A percentile compares a stretch with the other conserved stretches of the same genome.
Conservation (phyloP, 30 jellyfish, hydroid and myxozoan genomes). For the Hydra vulgaris region DNA sequence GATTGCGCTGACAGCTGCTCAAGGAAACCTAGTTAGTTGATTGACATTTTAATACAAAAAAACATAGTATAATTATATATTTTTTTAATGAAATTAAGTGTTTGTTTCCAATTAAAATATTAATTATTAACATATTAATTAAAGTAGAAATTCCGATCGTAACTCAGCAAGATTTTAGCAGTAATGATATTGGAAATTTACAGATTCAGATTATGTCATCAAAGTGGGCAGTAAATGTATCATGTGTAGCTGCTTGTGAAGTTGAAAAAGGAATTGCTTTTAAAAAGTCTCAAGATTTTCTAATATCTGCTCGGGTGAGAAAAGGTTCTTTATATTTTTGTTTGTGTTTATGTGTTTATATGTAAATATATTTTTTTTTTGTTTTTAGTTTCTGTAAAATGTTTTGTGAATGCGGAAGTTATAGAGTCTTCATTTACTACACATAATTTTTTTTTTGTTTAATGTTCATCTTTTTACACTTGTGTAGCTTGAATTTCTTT, state of each 20-base stretch:
- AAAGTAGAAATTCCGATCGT: conserved; percentile 24
- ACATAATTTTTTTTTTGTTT: no score
- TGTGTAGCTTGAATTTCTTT: no score
- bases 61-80: no score
- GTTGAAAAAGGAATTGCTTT: conserved; percentile 23
- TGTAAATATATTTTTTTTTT: not conserved
- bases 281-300: conserved; percentile 8
- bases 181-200: not conserved
- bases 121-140: not conserved
- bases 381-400: not conserved
- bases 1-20: conserved; percentile 26
- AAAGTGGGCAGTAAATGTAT: conserved; percentile 28
- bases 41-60: no score
- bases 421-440: no score
- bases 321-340: not conserved
- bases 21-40: conserved; percentile 13
- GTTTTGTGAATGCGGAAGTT: not conserved
- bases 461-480: no score
- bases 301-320: conserved; percentile 26
- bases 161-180: conserved; percentile 8
- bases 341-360: not conserved
- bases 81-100: no score
- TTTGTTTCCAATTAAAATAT: no score
- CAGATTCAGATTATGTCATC: conserved; percentile 20
- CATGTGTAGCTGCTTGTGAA: conserved; percentile 28